Conservation (phyloP, 2,888 invertebrate species). For the Cosmia pyralina region DNA sequence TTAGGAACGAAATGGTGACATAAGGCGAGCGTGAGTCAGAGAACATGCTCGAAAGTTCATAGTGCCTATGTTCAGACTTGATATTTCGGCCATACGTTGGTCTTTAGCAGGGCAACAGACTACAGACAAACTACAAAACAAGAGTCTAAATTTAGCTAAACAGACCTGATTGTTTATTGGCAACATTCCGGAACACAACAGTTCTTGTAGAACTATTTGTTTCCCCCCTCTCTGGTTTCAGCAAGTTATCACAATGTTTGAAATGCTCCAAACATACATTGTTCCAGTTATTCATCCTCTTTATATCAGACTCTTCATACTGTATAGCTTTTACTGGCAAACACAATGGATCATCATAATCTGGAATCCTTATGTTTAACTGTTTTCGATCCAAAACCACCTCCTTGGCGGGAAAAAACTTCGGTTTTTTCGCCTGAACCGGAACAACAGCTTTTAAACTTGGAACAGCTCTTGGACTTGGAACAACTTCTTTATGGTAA, state of each 20-base stretch:
- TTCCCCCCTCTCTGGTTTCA: conserved; percentile 75
- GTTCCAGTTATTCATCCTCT: conserved; percentile 81
- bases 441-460: conserved; percentile 5
- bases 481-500: conserved; percentile 52
- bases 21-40: no score
- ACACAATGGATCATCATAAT: conserved; percentile 84
- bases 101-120: not conserved
- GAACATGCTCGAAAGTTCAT: no score
- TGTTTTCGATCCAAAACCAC: conserved; percentile 67
- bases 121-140: not conserved
- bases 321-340: conserved; percentile 80
- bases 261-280: conserved; percentile 82
- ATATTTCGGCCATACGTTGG: no score
- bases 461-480: conserved; percentile 36
- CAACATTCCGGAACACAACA: conserved; percentile 78
- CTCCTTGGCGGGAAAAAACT: conserved; percentile 44
- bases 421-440: conserved; percentile 29
- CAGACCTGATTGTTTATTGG: conserved; percentile 78
- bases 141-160: not conserved
- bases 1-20: no score
- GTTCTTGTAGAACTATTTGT: conserved; percentile 76
- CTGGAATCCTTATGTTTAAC: conserved; percentile 79
- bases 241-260: conserved; percentile 72
- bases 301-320: conserved; percentile 70
- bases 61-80: no score